Evolutionary conservation across 2,113 vertebrate species (phyloP), one percentile per base, ranked within the genome.

Genomic region (Ranitomeya variabilis): DNA sequence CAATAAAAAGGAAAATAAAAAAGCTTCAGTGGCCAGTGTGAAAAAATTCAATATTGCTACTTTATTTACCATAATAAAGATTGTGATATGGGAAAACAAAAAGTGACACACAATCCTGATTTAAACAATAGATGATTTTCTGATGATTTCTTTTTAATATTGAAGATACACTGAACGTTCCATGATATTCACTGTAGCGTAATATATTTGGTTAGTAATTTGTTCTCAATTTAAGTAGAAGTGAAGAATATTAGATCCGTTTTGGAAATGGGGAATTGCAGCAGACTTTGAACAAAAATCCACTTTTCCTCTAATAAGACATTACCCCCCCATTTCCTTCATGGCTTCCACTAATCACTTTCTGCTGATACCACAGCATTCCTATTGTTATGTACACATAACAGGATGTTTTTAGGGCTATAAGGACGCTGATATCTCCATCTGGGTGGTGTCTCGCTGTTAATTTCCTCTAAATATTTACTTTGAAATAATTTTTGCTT

Each of bases 401-500:
- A 86, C 85, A 86, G 85, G 85, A 86, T 86, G 85, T 86, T 86
- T 86, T 86, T 62, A 52, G 19, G 67, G 66, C 31, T 78, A 52
- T 62, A 79, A 77, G 55, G 14, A 78, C 74, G 45, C 54, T 79
- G 71, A 77, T 86, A 86, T 86, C 85, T 86, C 73, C 15, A 76
- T 76, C 85, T 79, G 85, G 85, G 85, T 79, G 85, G 73, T 86
- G 85, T 59, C 74, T 78, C 57, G 59, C 73, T 86, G 85, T 86
- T 74, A 79, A 78, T 78, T 86, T 86, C 85, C 73, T 86, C 85
- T 62, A 64, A 52, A 52, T 86, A 86, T 86, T 77, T 82, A 81
- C 78, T 82, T 87, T 87, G 14, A 51, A 66, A 60, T 64, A 82
- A 82, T 73, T 71, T 71, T 37, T 67, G 81, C 64, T 23, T 83